phyloP scores from a whole-genome alignment of 2,113 vertebrate genomes.

The Microcebus lehilahytsara region DNA sequence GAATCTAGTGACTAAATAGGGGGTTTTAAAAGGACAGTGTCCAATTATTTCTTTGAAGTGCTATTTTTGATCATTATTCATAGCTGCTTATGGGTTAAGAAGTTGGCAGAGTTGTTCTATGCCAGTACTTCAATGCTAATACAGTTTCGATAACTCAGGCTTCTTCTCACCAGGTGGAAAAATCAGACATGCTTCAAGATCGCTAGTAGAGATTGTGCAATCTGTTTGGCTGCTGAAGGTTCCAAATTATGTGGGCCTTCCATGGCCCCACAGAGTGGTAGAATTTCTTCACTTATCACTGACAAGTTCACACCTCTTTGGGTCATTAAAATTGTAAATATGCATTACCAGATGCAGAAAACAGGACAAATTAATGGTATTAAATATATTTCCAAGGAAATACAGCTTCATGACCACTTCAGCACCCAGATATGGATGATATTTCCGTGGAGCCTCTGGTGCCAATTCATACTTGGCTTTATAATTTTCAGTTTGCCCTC shows the following conservation, averaged over 20 bases:
- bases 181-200: slow-evolving; percentile 72
- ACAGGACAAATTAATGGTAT: slow-evolving; percentile 53
- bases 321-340: slow-evolving; percentile 73
- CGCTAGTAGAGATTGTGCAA: slow-evolving; percentile 56
- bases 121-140: slow-evolving; percentile 58
- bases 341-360: slow-evolving; percentile 51
- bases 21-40: not conserved
- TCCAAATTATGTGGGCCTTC: slow-evolving; percentile 72
- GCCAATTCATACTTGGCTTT: not conserved
- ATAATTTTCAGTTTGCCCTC: not conserved
- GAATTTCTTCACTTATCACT: slow-evolving; percentile 74
- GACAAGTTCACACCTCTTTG: slow-evolving; percentile 70
- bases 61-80: slow-evolving; percentile 59
- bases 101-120: slow-evolving; percentile 58
- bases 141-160: slow-evolving; percentile 50
- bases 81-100: slow-evolving; percentile 47
- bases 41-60: slow-evolving; percentile 39
- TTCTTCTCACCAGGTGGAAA: slow-evolving; percentile 77
- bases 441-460: not conserved
- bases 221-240: slow-evolving; percentile 69
- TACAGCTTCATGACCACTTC: not conserved
- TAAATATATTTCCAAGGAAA: slow-evolving; percentile 49
- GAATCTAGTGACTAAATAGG: not conserved
- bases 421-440: not conserved
- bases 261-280: slow-evolving; percentile 59